Base-by-base conservation (phyloP, 2,888 invertebrate species). In the Myathropa florea region DNA sequence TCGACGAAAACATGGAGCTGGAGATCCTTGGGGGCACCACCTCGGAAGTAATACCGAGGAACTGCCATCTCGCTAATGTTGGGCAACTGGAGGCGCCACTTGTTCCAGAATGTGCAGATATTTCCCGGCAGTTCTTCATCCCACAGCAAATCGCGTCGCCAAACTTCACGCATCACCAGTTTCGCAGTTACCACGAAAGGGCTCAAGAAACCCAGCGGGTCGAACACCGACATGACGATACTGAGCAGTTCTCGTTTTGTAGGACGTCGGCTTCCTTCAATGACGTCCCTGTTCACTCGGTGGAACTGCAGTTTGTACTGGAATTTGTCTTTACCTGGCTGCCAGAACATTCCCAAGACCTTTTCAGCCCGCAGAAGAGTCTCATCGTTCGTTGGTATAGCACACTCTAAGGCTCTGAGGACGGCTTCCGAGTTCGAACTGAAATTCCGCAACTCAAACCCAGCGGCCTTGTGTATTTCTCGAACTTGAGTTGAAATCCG, bases 321-420 rank as follows among this genome's bases (percentile, higher is more conserved):
- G n/a, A 89, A 86, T 10, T 59, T 65, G 72, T 89, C 89, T 0
- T 21, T 26, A 9, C 23, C 9, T 14, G 83, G 30, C 10, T 88
- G 76, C 89, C 89, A 88, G 12, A 33, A 72, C 30, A 89, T 60
- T 0, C 89, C 89, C 18, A 90, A 55, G 2, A 87, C 59, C 39
- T 78, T 77, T 24, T 88, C 81, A 3, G 55, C 30, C 33, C 53
- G 55, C 18, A 55, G 9, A 23, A 33, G 57, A 33, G 21, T 68
- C 55, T 23, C 68, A 23, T 10, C 57, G 23, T 24, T 57, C 57
- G 57, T 57, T 7, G 57, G 23, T 57, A 23, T 57, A 21, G 57
- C 12, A n/a, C 18, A 63, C n/a, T 72, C 28, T 18, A 70, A 14
- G 9, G 63, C 78, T 4, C 18, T 46, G 10, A 71, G n/a, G 1